Conservation (phyloP, 2,797 vertebrate species). For the Lacerta bilineata region DNA sequence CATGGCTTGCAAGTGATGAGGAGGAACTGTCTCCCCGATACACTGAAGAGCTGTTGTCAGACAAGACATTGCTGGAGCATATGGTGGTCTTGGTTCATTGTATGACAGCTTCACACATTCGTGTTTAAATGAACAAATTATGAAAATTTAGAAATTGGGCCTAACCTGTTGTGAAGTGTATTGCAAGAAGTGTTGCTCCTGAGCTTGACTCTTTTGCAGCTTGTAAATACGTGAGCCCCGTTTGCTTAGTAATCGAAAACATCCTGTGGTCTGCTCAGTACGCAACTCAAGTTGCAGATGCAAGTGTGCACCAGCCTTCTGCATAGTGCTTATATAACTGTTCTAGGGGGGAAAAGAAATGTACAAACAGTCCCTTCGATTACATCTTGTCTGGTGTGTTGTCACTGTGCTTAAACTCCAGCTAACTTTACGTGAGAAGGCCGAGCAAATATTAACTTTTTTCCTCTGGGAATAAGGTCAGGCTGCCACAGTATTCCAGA, state of each 20-base stretch:
- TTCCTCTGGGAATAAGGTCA: slow-evolving; percentile 47
- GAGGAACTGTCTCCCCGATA: not conserved
- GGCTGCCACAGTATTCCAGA: slow-evolving; percentile 32
- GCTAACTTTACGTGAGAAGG: slow-evolving; percentile 68
- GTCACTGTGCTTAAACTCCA: slow-evolving; percentile 66
- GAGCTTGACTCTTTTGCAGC: not conserved
- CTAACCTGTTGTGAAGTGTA: not conserved
- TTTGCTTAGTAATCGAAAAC: slow-evolving; percentile 64
- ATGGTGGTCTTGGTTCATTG: too few relatives aligned
- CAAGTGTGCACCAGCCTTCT: slow-evolving; percentile 19
- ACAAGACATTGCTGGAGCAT: not conserved
- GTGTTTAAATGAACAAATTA: not conserved
- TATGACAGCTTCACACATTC: not conserved
- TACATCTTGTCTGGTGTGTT: slow-evolving; percentile 60
- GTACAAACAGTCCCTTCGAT: slow-evolving; percentile 70
- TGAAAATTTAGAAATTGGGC: not conserved
- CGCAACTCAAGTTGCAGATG: slow-evolving; percentile 38
- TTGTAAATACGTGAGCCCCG: not conserved
- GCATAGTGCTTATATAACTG: slow-evolving; percentile 70
- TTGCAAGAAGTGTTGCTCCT: not conserved
- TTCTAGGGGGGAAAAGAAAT: slow-evolving; percentile 62
- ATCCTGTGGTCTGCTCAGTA: slow-evolving; percentile 40
- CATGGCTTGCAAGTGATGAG: not conserved
- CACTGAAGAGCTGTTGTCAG: not conserved
- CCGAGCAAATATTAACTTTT: slow-evolving; percentile 69